Percentiles rank a stretch among this genome's conserved stretches.
These are phyloP conservation scores for Nebria salina DNA, from an alignment of 2,888 invertebrate genomes.

Conservation along the genomic window DNA sequence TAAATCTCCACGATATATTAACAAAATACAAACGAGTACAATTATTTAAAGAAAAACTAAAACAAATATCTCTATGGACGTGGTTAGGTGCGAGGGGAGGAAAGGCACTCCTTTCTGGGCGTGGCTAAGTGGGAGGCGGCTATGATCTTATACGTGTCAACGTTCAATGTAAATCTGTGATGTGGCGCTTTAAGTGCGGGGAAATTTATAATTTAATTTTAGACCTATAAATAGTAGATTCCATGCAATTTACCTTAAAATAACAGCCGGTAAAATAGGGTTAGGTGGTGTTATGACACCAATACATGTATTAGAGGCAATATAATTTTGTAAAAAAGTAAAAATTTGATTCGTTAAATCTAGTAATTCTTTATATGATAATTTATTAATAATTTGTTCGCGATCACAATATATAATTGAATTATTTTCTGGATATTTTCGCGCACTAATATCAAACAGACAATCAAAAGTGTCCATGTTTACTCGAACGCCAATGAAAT, in stretches of 20 bases:
- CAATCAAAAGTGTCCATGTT: slow-evolving; percentile 25
- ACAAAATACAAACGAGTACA: background rate
- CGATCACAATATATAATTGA: slow-evolving; percentile 44
- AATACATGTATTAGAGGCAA: slow-evolving; percentile 54
- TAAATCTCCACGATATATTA: too few species aligned
- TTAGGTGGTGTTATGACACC: slow-evolving; percentile 66
- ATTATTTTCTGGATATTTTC: slow-evolving; percentile 42
- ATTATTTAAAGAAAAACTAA: too few species aligned
- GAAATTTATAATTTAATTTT: background rate
- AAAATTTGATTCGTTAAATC: slow-evolving; percentile 32
- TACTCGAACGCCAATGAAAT: background rate
- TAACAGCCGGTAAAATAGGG: slow-evolving; percentile 65
- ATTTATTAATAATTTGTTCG: slow-evolving; percentile 25
- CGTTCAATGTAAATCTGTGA: background rate
- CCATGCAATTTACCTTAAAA: slow-evolving; percentile 65
- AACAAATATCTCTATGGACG: too few species aligned
- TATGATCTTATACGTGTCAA: slow-evolving; percentile 4
- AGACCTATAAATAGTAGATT: background rate
- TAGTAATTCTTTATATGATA: slow-evolving; percentile 45
- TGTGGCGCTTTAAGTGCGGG: background rate
- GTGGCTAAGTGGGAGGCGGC: too few species aligned
- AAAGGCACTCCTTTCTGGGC: too few species aligned
- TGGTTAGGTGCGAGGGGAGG: too few species aligned
- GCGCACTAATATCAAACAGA: slow-evolving; percentile 33
- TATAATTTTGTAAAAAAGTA: slow-evolving; percentile 41